Percentiles rank a stretch among this genome's conserved stretches.
phyloP scores from a whole-genome alignment of 2,888 invertebrate genomes.

The Sminthurides aquaticus region DNA sequence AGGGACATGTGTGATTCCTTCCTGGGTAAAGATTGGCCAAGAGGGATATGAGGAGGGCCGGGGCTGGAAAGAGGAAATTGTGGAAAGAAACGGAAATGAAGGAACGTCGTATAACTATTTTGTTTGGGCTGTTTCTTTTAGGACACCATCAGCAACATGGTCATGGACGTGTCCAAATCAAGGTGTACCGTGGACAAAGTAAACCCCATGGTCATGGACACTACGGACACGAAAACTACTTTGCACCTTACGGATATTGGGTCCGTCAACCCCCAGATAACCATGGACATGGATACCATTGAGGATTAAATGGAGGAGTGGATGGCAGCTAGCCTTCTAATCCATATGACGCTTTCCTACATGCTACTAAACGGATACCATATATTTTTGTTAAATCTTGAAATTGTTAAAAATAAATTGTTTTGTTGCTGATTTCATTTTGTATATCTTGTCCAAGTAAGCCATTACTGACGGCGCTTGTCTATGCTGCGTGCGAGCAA shows the following conservation, averaged over 20 bases:
- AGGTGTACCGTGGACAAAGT: constrained; percentile 62
- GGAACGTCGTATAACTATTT: neutral
- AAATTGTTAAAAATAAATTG: too few relatives aligned
- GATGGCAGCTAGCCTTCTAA: too few relatives aligned
- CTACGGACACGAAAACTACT: constrained; percentile 47
- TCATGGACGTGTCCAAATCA: constrained; percentile 61
- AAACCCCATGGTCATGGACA: constrained; percentile 52
- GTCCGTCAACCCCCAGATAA: constrained; percentile 29
- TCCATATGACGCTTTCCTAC: too few relatives aligned
- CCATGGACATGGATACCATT: constrained; percentile 15
- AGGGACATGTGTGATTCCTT: too few relatives aligned
- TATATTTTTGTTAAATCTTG: too few relatives aligned
- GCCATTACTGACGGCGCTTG: too few relatives aligned
- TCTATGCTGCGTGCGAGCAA: too few relatives aligned
- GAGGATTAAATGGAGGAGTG: neutral
- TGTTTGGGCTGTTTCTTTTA: too few relatives aligned
- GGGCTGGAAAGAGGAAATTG: neutral
- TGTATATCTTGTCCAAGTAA: too few relatives aligned
- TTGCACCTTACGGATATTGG: constrained; percentile 67
- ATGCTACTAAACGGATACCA: too few relatives aligned
- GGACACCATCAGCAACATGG: constrained; percentile 15
- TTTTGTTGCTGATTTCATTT: too few relatives aligned
- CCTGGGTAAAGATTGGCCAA: too few relatives aligned
- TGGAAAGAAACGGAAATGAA: neutral
- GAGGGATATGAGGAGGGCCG: neutral